phyloP scores from a whole-genome alignment of 2,797 vertebrate genomes.

The Heteromormyrus szaboi region DNA sequence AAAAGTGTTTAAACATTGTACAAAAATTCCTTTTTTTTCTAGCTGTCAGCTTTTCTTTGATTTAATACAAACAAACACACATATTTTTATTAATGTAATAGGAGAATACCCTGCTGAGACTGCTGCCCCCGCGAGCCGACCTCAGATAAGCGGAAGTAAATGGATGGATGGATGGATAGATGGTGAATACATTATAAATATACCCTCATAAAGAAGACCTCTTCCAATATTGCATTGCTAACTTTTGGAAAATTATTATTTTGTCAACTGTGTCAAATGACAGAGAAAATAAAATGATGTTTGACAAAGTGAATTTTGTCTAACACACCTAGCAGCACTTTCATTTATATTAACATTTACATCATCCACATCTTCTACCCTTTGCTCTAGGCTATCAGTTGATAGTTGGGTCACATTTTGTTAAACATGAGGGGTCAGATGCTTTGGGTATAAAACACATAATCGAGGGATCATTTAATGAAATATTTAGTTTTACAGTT shows the following conservation, averaged over 20 bases:
- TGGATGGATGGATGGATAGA: too few relatives aligned
- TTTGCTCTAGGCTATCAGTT: not conserved
- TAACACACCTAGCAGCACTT: not conserved
- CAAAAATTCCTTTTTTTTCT: not conserved
- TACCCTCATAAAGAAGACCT: not conserved
- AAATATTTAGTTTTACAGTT: not conserved
- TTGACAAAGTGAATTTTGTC: not conserved
- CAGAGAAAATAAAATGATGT: not conserved
- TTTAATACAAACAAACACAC: not conserved
- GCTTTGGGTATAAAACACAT: not conserved
- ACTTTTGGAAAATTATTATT: not conserved
- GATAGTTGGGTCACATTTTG: not conserved
- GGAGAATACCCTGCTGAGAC: not conserved
- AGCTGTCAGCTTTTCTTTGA: not conserved
- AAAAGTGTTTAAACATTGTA: not conserved
- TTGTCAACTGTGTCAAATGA: not conserved
- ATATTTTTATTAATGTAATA: not conserved
- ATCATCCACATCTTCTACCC: not conserved
- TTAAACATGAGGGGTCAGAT: not conserved
- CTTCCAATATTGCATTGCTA: not conserved
- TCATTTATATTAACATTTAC: not conserved
- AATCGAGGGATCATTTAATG: not conserved
- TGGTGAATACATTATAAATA: not conserved
- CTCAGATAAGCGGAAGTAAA: too few relatives aligned
- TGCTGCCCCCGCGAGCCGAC: too few relatives aligned